phyloP scores from a whole-genome alignment of 1,140 invertebrate genomes.

The Diorhabda sublineata region DNA sequence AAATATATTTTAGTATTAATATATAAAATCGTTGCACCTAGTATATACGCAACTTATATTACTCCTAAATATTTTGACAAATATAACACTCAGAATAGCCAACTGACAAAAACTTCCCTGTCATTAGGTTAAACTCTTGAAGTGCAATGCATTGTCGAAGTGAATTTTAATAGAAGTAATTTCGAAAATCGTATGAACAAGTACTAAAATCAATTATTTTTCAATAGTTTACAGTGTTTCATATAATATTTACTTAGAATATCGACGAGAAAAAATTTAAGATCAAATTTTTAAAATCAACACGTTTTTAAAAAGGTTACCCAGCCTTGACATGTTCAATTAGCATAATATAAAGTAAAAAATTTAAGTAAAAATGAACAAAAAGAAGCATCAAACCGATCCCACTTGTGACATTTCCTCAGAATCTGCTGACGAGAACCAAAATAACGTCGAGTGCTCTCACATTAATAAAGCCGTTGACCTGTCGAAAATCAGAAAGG shows the following conservation, averaged over 20 bases:
- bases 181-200: too few species aligned
- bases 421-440: constrained; percentile 59
- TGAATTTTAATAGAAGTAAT: background rate
- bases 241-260: too few species aligned
- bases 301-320: background rate
- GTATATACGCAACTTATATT: too few species aligned
- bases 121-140: background rate
- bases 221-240: too few species aligned
- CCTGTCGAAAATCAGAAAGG: constrained; percentile 58
- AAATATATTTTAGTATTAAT: too few species aligned
- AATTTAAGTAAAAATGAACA: constrained; percentile 48
- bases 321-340: constrained; percentile 10
- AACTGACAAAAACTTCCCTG: too few species aligned
- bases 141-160: constrained; percentile 1
- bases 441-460: constrained; percentile 53
- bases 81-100: too few species aligned
- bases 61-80: too few species aligned
- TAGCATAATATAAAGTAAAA: constrained; percentile 6
- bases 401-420: constrained; percentile 54
- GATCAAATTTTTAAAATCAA: constrained; percentile 1
- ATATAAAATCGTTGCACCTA: too few species aligned
- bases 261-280: background rate
- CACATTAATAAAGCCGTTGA: constrained; percentile 69
- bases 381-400: constrained; percentile 63
- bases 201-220: too few species aligned